These are phyloP conservation scores for Nibea albiflora DNA, from an alignment of 2,113 vertebrate genomes.

Conservation along the genomic window DNA sequence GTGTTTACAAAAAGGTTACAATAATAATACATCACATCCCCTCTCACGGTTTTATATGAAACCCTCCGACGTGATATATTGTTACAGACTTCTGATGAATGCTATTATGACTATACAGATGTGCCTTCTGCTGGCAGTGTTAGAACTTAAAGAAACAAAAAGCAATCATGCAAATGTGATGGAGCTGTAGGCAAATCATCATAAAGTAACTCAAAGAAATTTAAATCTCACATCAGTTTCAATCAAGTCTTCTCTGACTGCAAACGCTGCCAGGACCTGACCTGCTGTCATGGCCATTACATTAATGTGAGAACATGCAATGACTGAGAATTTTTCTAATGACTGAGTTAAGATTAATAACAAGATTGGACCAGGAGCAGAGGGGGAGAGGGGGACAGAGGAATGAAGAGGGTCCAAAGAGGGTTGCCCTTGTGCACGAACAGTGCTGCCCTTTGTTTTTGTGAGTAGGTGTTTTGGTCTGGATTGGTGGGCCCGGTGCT, in stretches of 20 bases:
- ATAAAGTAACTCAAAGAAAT: not conserved
- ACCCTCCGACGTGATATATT: not conserved
- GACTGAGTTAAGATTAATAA: constrained; percentile 83
- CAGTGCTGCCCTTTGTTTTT: constrained; percentile 79
- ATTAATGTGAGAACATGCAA: constrained; percentile 72
- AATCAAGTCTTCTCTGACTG: constrained; percentile 4
- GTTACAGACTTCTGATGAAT: not conserved
- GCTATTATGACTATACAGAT: not conserved
- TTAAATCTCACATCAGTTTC: constrained; percentile 15
- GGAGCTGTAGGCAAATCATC: not conserved
- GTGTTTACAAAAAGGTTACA: constrained; percentile 9
- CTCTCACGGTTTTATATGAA: not conserved
- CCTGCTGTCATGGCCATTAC: constrained; percentile 57
- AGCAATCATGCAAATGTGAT: constrained; percentile 1
- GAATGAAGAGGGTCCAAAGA: constrained; percentile 69
- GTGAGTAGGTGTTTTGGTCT: constrained; percentile 84
- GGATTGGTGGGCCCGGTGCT: constrained; percentile 78
- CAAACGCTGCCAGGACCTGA: constrained; percentile 31
- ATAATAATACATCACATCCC: not conserved
- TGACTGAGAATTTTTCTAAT: constrained; percentile 74
- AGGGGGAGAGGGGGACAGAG: constrained; percentile 60
- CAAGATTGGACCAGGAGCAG: constrained; percentile 74
- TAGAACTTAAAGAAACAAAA: not conserved
- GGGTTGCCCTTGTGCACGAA: constrained; percentile 80
- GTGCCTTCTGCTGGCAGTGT: not conserved